Conservation (phyloP, 2,888 invertebrate genomes). For the Drosophila tanythrix region DNA sequence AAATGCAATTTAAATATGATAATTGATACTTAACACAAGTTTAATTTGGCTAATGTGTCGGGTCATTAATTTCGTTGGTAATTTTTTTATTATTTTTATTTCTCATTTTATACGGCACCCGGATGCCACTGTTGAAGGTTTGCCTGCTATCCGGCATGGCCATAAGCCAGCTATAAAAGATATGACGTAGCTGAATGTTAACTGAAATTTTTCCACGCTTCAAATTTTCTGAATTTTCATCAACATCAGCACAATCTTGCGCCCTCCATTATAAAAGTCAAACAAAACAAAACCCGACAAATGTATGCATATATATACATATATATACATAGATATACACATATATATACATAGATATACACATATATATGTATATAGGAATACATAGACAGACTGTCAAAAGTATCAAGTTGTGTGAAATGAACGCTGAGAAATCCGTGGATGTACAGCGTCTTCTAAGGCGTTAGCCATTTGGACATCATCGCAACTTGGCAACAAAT, state of each 20-base stretch:
- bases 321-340: too few species aligned
- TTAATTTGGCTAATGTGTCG: conserved; percentile 7
- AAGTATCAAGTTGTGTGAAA: conserved; percentile 1
- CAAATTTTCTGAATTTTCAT: conserved; percentile 69
- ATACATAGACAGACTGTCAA: background rate
- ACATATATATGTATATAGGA: background rate
- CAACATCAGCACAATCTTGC: conserved; percentile 57
- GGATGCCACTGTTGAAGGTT: conserved; percentile 12
- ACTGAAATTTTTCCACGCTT: conserved; percentile 72
- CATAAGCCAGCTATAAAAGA: conserved; percentile 53
- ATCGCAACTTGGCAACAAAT: conserved; percentile 77
- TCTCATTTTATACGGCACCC: background rate
- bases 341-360: background rate
- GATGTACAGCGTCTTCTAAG: conserved; percentile 19
- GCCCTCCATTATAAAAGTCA: conserved; percentile 55
- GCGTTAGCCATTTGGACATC: conserved; percentile 66
- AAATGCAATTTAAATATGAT: conserved; percentile 2
- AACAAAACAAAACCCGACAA: conserved; percentile 41
- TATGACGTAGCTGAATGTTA: conserved; percentile 57
- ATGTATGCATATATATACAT: background rate
- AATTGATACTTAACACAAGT: conserved; percentile 7
- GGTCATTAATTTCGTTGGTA: background rate
- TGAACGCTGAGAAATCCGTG: conserved; percentile 9
- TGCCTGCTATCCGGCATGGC: conserved; percentile 9
- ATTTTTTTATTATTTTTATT: background rate